Evolutionary conservation across 2,113 vertebrate species (phyloP).

Genomic region (human): GRCh38 chr1:203472001-203472500

Average conservation of each 20-base stretch:
- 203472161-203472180: accelerated
- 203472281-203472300: neutral
- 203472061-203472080: neutral
- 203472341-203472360: neutral
- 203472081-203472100: neutral
- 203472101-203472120: neutral
- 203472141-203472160: neutral
- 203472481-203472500: neutral
- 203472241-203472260: neutral
- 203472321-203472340: neutral
- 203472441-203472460: neutral
- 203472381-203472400: neutral
- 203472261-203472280: neutral
- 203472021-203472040: neutral
- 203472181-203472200: neutral
- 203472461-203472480: neutral
- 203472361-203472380: neutral
- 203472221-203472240: neutral
- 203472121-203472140: neutral
- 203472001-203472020: neutral
- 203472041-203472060: neutral
- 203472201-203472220: neutral
- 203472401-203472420: neutral
- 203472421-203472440: neutral
- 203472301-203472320: neutral